Conservation (phyloP, 2,113 vertebrate species). For the Hippocampus barbouri region DNA sequence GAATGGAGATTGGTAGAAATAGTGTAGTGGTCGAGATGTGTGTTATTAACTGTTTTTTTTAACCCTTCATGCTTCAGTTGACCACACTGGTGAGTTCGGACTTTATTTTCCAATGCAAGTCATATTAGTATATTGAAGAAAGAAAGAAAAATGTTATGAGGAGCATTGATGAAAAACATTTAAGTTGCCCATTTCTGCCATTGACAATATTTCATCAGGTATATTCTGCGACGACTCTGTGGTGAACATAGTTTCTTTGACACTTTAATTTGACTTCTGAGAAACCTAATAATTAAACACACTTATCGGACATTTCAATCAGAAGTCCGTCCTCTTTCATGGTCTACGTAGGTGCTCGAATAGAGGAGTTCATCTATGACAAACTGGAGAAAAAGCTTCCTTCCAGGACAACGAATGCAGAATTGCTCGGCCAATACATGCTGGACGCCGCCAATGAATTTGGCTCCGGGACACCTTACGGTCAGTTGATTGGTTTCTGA, state of each 20-base stretch:
- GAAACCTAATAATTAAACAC: not conserved
- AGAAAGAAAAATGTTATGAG: too few species aligned
- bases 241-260: too few species aligned
- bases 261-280: not conserved
- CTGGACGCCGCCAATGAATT: conserved; percentile 86
- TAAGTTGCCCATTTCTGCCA: too few species aligned
- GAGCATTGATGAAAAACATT: too few species aligned
- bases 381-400: conserved; percentile 93
- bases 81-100: conserved; percentile 63
- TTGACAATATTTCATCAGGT: too few species aligned
- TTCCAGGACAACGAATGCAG: conserved; percentile 83
- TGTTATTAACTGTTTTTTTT: conserved; percentile 14
- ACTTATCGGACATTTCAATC: not conserved
- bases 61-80: conserved; percentile 59
- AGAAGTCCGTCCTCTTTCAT: not conserved
- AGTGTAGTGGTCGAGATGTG: not conserved
- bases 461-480: conserved; percentile 83
- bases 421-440: conserved; percentile 93
- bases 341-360: conserved; percentile 74
- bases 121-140: not conserved
- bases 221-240: too few species aligned
- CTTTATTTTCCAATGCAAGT: conserved; percentile 15
- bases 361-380: conserved; percentile 95
- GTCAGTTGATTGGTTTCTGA: conserved; percentile 63
- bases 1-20: not conserved